Percentiles rank a stretch among this genome's conserved stretches.
These are phyloP conservation scores for Wiebesia pumilae DNA, from an alignment of 1,140 invertebrate genomes.

Conservation along the genomic window DNA sequence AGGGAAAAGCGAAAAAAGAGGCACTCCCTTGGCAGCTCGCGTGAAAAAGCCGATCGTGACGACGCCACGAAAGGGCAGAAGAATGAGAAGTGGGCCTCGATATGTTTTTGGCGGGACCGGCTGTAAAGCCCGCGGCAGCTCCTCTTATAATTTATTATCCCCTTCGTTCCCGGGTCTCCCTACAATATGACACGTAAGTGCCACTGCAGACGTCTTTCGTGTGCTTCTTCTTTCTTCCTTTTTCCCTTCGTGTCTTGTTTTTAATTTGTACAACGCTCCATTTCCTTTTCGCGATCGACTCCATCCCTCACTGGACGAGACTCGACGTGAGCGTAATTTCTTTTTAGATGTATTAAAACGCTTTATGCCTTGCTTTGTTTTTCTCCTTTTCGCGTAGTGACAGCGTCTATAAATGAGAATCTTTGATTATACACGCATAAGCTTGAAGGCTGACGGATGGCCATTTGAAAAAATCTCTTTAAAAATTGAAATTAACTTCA, in stretches of 20 bases:
- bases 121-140: background rate
- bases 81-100: background rate
- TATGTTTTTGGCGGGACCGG: slow-evolving; percentile 21
- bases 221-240: background rate
- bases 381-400: background rate
- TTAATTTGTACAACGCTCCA: background rate
- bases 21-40: background rate
- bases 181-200: slow-evolving; percentile 23
- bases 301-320: background rate
- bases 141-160: slow-evolving; percentile 36
- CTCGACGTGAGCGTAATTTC: background rate
- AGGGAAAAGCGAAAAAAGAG: slow-evolving; percentile 40
- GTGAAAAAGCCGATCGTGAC: background rate
- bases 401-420: too few relatives aligned
- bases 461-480: too few relatives aligned
- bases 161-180: background rate
- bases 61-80: background rate
- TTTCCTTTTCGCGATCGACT: slow-evolving; percentile 19
- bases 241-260: background rate
- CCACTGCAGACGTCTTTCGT: background rate
- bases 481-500: too few relatives aligned
- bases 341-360: background rate
- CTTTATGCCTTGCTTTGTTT: background rate
- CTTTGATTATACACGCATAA: background rate
- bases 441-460: background rate